These are phyloP conservation scores for Phymorhynchus buccinoides DNA, from an alignment of 1,140 invertebrate species.

Conservation along the genomic window DNA sequence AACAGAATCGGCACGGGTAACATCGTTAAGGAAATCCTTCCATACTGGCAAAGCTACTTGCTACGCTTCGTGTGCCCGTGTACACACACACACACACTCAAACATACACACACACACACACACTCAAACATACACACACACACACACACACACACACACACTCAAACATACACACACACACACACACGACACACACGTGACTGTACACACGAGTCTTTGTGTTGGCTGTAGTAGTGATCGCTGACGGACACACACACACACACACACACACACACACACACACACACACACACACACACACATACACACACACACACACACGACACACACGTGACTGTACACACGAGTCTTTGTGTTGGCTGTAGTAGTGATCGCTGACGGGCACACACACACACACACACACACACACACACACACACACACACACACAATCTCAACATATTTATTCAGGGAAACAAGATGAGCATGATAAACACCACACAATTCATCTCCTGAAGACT, in stretches of 20 bases:
- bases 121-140: background rate
- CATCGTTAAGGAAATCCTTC: slow-evolving; percentile 31
- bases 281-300: too few species aligned
- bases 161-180: background rate
- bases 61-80: background rate
- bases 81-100: background rate
- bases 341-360: too few species aligned
- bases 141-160: background rate
- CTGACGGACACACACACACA: background rate
- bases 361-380: background rate
- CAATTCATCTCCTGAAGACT: too few species aligned
- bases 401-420: too few species aligned
- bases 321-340: background rate
- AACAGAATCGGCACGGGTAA: slow-evolving; percentile 86
- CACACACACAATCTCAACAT: too few species aligned
- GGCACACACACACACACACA: background rate
- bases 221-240: too few species aligned
- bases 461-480: too few species aligned
- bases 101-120: background rate
- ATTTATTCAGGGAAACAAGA: too few species aligned
- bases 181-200: background rate
- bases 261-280: too few species aligned
- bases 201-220: too few species aligned
- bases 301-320: background rate
- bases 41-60: background rate